Evolutionary conservation across 2,888 invertebrate species (phyloP).

Genomic region (Mystacides longicornis): DNA sequence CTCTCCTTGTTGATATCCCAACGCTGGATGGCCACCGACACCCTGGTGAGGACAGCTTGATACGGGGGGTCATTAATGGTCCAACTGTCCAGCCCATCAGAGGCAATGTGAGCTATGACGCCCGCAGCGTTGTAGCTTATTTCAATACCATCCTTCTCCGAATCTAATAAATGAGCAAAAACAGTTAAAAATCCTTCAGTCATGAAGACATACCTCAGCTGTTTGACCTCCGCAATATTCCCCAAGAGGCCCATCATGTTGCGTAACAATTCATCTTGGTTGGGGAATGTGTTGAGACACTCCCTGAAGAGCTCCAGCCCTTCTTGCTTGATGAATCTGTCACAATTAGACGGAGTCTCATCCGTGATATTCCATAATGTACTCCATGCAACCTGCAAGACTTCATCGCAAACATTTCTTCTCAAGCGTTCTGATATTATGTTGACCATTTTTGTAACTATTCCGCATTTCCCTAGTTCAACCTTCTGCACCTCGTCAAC

Average conservation of each 20-base stretch:
- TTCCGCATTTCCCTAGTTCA: conserved; percentile 83
- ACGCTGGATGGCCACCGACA: conserved; percentile 74
- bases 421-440: conserved; percentile 77
- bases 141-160: conserved; percentile 89
- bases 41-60: conserved; percentile 61
- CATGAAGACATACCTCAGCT: conserved; percentile 77
- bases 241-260: conserved; percentile 98
- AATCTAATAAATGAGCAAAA: conserved; percentile 79
- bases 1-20: conserved; percentile 85
- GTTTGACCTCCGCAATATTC: conserved; percentile 91
- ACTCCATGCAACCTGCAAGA: conserved; percentile 96
- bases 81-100: conserved; percentile 85
- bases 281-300: conserved; percentile 82
- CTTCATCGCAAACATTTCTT: conserved; percentile 80
- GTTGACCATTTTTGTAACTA: conserved; percentile 79
- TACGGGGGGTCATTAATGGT: conserved; percentile 63
- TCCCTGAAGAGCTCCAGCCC: conserved; percentile 88
- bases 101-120: conserved; percentile 90
- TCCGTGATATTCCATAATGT: conserved; percentile 99
- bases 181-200: conserved; percentile 74
- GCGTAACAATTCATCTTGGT: conserved; percentile 81
- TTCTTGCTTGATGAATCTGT: conserved; percentile 75
- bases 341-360: conserved; percentile 92
- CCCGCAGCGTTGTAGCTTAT: conserved; percentile 94
- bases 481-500: conserved; percentile 91